Evolutionary conservation across 2,888 invertebrate genomes (phyloP).

Genomic region (Drosophila sordidapex): DNA sequence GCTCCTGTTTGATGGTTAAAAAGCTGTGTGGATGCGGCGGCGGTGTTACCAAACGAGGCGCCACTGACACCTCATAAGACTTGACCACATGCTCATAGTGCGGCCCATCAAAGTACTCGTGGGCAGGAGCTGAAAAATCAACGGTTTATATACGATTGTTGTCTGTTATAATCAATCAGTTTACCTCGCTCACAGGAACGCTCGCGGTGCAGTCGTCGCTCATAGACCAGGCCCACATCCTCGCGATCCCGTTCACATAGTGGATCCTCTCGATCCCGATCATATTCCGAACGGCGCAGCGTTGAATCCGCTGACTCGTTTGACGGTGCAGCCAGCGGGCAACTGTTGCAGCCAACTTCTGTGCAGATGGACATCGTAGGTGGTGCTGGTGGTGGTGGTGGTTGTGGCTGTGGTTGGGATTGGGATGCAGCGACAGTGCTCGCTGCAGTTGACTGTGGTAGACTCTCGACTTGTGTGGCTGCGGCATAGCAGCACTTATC

Average conservation of each 20-base stretch:
- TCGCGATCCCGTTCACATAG: constrained; percentile 67
- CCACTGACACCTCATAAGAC: constrained; percentile 43
- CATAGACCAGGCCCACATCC: constrained; percentile 66
- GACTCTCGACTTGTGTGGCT: constrained; percentile 58
- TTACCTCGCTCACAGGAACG: constrained; percentile 66
- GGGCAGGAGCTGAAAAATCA: constrained; percentile 29
- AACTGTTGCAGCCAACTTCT: constrained; percentile 75
- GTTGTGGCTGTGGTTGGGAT: constrained; percentile 36
- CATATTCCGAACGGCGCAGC: constrained; percentile 67
- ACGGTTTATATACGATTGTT: neutral
- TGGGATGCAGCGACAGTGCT: constrained; percentile 28
- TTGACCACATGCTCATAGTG: constrained; percentile 71
- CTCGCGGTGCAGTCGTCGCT: constrained; percentile 64
- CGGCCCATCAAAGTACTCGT: constrained; percentile 71
- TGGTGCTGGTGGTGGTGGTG: constrained; percentile 43
- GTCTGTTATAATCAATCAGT: neutral
- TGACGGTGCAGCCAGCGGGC: constrained; percentile 62
- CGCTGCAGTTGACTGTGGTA: constrained; percentile 49
- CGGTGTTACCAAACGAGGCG: constrained; percentile 59
- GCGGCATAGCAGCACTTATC: constrained; percentile 78
- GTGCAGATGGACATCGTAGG: constrained; percentile 72
- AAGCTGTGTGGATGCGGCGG: constrained; percentile 75
- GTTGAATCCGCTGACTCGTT: constrained; percentile 53
- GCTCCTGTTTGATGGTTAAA: constrained; percentile 87
- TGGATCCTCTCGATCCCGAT: constrained; percentile 55